Percentiles rank a stretch among this genome's conserved stretches.
Evolutionary conservation across 1,140 invertebrate species (phyloP).

Genomic region (Brachionus asplanchnoidis): DNA sequence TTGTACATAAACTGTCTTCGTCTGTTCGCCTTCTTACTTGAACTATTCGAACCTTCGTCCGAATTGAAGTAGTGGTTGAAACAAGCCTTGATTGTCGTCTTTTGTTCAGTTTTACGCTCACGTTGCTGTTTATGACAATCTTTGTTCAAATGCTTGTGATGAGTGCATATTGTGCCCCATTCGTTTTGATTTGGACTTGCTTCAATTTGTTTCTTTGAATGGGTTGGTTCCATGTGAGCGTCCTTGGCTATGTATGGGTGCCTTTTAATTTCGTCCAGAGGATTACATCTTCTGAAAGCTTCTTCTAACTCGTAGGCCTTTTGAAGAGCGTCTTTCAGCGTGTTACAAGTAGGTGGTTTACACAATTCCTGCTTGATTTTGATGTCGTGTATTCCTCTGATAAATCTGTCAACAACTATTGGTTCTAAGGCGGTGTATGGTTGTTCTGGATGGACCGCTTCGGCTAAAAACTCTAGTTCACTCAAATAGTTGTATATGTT

Average conservation of each 20-base stretch:
- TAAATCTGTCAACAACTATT: conserved; percentile 20
- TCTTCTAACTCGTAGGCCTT: no score
- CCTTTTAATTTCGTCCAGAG: neutral
- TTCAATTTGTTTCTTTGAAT: neutral
- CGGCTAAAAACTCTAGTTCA: neutral
- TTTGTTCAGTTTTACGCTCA: neutral
- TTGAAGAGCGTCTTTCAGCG: neutral
- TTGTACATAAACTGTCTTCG: neutral
- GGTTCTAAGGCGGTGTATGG: neutral
- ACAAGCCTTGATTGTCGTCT: conserved; percentile 1
- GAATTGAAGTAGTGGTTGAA: neutral
- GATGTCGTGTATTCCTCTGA: neutral
- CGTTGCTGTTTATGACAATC: conserved; percentile 12
- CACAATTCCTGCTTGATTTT: conserved; percentile 23
- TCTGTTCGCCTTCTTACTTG: neutral
- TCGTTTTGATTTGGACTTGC: neutral
- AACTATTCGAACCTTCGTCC: neutral
- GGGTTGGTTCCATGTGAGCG: neutral
- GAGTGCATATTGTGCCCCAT: neutral
- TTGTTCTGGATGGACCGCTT: conserved; percentile 16
- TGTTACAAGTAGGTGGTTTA: neutral
- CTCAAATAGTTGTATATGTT: conserved; percentile 9
- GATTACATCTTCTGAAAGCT: neutral
- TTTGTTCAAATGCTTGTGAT: conserved; percentile 9
- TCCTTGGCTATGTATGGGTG: neutral